Conservation (phyloP, 2,113 vertebrate genomes). For the Microcebus murinus region DNA sequence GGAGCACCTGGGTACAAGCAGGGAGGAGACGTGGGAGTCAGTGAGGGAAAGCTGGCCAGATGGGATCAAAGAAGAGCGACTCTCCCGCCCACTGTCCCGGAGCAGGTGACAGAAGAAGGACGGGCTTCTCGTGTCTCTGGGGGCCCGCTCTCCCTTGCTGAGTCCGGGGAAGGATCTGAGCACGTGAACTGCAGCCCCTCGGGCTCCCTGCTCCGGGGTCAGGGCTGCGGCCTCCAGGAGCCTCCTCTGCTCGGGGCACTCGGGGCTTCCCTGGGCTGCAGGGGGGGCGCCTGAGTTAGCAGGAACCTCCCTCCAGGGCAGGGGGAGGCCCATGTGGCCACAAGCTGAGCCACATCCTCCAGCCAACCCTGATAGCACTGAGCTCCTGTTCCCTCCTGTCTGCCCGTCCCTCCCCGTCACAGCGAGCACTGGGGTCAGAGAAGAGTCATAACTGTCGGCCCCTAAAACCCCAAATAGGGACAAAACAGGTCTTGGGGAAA, state of each 20-base stretch:
- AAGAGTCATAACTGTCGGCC: not conserved
- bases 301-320: not conserved
- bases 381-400: not conserved
- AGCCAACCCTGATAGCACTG: not conserved
- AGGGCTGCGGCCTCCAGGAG: not conserved
- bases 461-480: not conserved
- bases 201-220: not conserved
- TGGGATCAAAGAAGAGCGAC: not conserved
- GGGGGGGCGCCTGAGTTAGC: not conserved
- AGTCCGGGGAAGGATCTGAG: not conserved
- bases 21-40: not conserved
- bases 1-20: conserved; percentile 1
- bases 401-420: not conserved
- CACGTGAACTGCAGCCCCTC: not conserved
- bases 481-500: not conserved
- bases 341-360: not conserved
- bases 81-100: not conserved
- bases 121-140: not conserved
- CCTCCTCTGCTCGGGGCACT: not conserved
- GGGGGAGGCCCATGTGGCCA: not conserved
- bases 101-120: not conserved
- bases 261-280: not conserved
- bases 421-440: not conserved
- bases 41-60: not conserved
- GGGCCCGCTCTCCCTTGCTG: too few species aligned